phyloP scores from a whole-genome alignment of 2,113 vertebrate genomes.

The Rhabdomys dilectus region DNA sequence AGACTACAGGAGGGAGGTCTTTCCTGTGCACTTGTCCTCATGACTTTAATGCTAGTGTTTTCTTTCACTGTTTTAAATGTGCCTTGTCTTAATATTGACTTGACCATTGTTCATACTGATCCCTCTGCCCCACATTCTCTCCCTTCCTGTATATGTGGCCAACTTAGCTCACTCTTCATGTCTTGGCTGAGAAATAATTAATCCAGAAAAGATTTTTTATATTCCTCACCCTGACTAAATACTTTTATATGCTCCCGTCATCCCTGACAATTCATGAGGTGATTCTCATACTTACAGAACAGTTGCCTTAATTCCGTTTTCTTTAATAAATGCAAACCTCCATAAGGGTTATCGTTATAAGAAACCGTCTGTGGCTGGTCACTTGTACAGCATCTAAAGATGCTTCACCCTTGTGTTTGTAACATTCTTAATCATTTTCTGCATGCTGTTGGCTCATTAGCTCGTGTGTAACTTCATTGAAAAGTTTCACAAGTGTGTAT shows the following conservation, averaged over 20 bases:
- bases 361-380: not conserved
- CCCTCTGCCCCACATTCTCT: not conserved
- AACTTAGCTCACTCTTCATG: not conserved
- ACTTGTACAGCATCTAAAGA: not conserved
- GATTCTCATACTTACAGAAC: not conserved
- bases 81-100: not conserved
- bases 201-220: not conserved
- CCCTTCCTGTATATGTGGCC: not conserved
- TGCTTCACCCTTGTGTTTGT: not conserved
- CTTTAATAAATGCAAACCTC: not conserved
- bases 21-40: accelerated
- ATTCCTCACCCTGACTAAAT: not conserved
- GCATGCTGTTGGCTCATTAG: not conserved
- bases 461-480: not conserved
- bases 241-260: not conserved
- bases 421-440: not conserved
- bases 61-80: not conserved
- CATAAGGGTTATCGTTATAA: not conserved
- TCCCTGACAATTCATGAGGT: not conserved
- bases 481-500: not conserved
- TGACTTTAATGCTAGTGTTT: not conserved
- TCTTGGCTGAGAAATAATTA: not conserved
- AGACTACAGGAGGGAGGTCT: not conserved
- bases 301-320: not conserved
- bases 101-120: not conserved